Evolutionary conservation across 2,113 vertebrate genomes (phyloP).

Genomic region (Xenus cinereus): DNA sequence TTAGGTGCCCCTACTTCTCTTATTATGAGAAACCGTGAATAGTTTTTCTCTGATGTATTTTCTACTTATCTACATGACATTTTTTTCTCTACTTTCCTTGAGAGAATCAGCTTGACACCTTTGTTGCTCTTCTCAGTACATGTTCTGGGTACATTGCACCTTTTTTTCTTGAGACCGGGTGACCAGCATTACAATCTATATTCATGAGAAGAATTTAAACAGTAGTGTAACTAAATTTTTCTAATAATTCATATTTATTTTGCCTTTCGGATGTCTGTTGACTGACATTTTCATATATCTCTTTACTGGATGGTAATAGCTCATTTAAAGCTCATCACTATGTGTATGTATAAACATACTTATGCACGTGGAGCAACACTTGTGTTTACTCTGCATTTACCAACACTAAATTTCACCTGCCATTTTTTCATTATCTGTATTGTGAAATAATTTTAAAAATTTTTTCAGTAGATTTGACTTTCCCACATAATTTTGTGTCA

Average conservation of each 20-base stretch:
- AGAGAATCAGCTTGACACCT: neutral
- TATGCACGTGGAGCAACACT: neutral
- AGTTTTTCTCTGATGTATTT: neutral
- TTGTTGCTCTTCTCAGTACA: neutral
- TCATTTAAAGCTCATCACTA: neutral
- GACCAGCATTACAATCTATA: neutral
- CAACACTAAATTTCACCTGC: neutral
- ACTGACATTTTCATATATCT: neutral
- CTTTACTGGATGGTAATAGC: neutral
- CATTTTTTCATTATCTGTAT: neutral
- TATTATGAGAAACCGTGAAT: neutral
- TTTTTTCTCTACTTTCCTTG: neutral
- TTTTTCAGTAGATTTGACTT: neutral
- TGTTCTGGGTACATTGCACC: neutral
- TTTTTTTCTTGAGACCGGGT: neutral
- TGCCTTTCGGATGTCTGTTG: neutral
- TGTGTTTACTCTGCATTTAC: neutral
- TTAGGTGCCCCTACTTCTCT: neutral
- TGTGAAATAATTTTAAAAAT: neutral
- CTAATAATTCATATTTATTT: neutral
- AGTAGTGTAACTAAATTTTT: neutral
- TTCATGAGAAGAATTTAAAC: neutral
- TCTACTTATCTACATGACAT: neutral
- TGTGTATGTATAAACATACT: neutral
- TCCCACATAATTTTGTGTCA: neutral